Evolutionary conservation across 2,797 vertebrate species (phyloP), one percentile per base, ranked within the genome.

Genomic region (Mormyrus hasselquistii): DNA sequence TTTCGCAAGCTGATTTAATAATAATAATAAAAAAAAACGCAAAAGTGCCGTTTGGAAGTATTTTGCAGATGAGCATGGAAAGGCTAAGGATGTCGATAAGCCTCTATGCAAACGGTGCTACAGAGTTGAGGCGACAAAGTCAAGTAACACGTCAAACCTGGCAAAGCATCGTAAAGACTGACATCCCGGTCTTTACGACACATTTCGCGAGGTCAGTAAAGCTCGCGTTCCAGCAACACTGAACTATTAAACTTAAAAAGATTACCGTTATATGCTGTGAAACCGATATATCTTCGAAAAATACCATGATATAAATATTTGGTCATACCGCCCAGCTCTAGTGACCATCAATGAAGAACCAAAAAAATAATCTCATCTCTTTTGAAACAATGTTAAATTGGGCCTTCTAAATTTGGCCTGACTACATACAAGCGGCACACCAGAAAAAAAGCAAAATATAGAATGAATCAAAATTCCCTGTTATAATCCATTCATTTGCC

Each of bases 381-480:
- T 89, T 86, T 83, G 14, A 59, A 44, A 59, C 55, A 47, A 52
- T 6, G 82, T 53, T 86, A 50, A 83, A 83, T 22, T 62, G 38
- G 10, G 0, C 29, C 62, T 22, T 52, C 41, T 44, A 9, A 49
- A 4, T 44, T 79, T 76, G 52, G 53, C 50, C 34, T 57, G 44
- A 41, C 49, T 41, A 62, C 29, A 34, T 34, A 34, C 29, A 34
- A 62, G 34, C 4, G 25, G 5, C 44, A 22, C 34, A 84, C 73
- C 16, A 76, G 34, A 76, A 84, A 84, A 87, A 88, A 65, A 87
- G 87, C 59, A 82, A 85, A 52, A 88, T 84, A 88, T 89, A 87
- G 91, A 87, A 91, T 90, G 76, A 89, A 88, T 90, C 65, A 90
- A 87, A 59, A 88, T 88, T 89, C 44, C 10, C n/a, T 34, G 49